Percentiles rank a stretch among this genome's conserved stretches.
phyloP scores from a whole-genome alignment of 2,113 vertebrate genomes.

The Trichomycterus rosablanca region DNA sequence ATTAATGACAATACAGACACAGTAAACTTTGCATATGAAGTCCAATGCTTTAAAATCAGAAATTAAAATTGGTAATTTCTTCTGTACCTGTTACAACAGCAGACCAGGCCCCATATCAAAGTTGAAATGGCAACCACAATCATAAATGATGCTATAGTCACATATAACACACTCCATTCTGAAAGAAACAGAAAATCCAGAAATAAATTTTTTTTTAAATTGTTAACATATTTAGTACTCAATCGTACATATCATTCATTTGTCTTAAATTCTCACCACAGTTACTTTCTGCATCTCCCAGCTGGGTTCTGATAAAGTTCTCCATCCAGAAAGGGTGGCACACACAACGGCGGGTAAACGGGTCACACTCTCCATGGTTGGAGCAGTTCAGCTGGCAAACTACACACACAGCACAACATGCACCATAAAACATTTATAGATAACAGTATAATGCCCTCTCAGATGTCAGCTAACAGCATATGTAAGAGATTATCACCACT shows the following conservation, averaged over 20 bases:
- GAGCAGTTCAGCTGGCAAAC: conserved; percentile 97
- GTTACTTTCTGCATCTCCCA: conserved; percentile 89
- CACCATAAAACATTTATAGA: not conserved
- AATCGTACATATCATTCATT: too few relatives aligned
- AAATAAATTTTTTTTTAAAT: not conserved
- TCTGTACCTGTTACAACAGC: conserved; percentile 88
- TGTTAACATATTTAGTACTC: not conserved
- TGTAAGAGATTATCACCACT: conserved; percentile 56
- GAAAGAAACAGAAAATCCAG: conserved; percentile 48
- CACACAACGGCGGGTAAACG: conserved; percentile 87
- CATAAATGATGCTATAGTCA: conserved; percentile 89
- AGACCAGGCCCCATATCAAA: conserved; percentile 82
- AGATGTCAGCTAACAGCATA: conserved; percentile 6
- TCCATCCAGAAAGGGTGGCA: conserved; percentile 99
- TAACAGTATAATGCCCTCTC: not conserved
- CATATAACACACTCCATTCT: conserved; percentile 98
- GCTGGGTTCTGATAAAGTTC: conserved; percentile 85
- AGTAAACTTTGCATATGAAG: too few relatives aligned
- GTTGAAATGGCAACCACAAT: conserved; percentile 86
- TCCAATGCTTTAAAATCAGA: too few relatives aligned
- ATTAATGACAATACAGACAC: too few relatives aligned
- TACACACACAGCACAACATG: too few relatives aligned
- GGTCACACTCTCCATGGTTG: conserved; percentile 86
- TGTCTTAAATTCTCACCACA: conserved; percentile 76
- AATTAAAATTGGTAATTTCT: too few relatives aligned